phyloP scores from a whole-genome alignment of 64 coral and sea anemone genomes.

The Platygyra sinensis region DNA sequence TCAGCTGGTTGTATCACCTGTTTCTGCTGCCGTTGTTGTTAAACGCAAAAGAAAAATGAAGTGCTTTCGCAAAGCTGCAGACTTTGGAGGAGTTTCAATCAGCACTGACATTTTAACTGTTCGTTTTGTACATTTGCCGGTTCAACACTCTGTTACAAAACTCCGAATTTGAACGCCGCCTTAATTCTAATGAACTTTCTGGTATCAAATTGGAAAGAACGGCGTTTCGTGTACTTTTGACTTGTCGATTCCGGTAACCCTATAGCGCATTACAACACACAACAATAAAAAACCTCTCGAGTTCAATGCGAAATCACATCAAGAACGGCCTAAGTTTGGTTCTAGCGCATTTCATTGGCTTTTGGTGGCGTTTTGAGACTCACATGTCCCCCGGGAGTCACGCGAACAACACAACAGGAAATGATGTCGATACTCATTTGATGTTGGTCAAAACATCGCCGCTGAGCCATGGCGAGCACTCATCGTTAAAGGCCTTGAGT shows the following conservation, averaged over 20 bases:
- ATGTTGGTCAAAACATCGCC: constrained; percentile 33
- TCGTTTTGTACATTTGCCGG: background rate
- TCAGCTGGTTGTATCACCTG: no score
- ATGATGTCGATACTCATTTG: constrained; percentile 43
- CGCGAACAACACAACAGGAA: constrained; percentile 49
- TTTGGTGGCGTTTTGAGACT: background rate
- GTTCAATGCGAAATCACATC: constrained; percentile 22
- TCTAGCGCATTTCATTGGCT: constrained; percentile 41
- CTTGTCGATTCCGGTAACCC: constrained; percentile 8
- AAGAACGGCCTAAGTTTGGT: constrained; percentile 5
- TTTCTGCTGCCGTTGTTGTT: no score
- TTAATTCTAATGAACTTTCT: no score
- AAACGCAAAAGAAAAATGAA: no score
- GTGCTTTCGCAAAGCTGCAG: no score
- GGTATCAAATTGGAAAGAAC: background rate
- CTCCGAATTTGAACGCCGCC: no score
- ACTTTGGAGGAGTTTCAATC: no score
- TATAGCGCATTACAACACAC: background rate
- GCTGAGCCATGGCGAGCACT: constrained; percentile 33
- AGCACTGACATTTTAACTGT: no score
- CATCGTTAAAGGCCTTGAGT: background rate
- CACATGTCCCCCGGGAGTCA: constrained; percentile 41
- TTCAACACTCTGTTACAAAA: background rate
- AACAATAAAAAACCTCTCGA: constrained; percentile 18
- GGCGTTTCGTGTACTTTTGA: background rate